Evolutionary conservation across 64 coral and sea anemone genomes (phyloP).

Genomic region (Hydrozoanthus tunicans): DNA sequence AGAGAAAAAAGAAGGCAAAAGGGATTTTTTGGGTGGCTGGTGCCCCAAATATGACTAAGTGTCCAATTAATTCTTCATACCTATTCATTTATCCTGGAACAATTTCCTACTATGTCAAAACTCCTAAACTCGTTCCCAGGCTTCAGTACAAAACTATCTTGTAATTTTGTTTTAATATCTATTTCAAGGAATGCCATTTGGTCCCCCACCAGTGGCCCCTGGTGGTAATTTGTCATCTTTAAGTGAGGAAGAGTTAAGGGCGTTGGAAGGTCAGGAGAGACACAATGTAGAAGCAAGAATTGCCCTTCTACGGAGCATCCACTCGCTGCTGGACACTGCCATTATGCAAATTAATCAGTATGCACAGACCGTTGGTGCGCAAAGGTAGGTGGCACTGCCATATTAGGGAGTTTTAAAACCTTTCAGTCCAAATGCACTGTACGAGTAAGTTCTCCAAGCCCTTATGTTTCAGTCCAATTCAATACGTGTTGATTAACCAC

Average conservation of each 20-base stretch:
- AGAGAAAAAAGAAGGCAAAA: no score
- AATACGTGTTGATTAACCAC: no score
- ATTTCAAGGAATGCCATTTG: constrained; percentile 66
- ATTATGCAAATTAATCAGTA: constrained; percentile 92
- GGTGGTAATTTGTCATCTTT: constrained; percentile 72
- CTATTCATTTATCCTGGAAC: no score
- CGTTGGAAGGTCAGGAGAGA: constrained; percentile 84
- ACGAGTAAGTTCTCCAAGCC: no score
- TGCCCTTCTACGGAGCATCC: constrained; percentile 83
- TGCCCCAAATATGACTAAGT: no score
- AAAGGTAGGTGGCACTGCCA: constrained; percentile 59
- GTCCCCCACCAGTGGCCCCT: constrained; percentile 57
- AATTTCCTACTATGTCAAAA: not conserved
- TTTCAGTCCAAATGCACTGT: no score
- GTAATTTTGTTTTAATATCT: not conserved
- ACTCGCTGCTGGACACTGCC: constrained; percentile 84
- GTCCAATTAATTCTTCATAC: no score
- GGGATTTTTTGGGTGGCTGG: no score
- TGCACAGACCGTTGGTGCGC: constrained; percentile 64
- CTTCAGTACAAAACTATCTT: not conserved
- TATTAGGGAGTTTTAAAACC: no score
- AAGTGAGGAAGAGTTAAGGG: constrained; percentile 75
- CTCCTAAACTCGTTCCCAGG: not conserved
- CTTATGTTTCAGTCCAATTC: no score
- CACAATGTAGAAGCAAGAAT: constrained; percentile 91